Conservation (phyloP, 1,140 invertebrate species). For the Vanessa tameamea region DNA sequence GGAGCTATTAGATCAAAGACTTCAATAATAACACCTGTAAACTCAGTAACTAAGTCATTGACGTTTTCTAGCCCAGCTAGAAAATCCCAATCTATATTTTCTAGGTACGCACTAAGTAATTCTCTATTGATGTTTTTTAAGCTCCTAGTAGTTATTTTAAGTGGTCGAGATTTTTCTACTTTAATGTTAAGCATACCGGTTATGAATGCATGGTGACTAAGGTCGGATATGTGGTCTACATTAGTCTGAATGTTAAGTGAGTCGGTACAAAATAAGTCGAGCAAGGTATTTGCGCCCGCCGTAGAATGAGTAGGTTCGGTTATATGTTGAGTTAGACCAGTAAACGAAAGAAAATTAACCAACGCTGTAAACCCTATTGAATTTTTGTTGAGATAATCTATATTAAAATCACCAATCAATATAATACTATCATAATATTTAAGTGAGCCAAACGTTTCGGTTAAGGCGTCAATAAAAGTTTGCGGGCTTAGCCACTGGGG, state of each 20-base stretch:
- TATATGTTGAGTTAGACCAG: not conserved
- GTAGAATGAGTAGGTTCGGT: not conserved
- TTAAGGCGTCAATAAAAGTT: slow-evolving; percentile 5
- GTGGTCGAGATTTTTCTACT: not conserved
- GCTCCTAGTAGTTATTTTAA: not conserved
- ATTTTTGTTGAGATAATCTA: slow-evolving; percentile 8
- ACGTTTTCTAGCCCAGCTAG: not conserved
- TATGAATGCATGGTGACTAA: slow-evolving; percentile 11
- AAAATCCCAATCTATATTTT: slow-evolving; percentile 7
- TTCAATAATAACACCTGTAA: not conserved
- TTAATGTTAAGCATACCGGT: slow-evolving; percentile 7
- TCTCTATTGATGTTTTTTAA: not conserved
- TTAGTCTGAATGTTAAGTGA: too few species aligned
- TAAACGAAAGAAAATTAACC: slow-evolving; percentile 14
- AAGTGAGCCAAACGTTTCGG: slow-evolving; percentile 5
- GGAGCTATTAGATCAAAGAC: not conserved
- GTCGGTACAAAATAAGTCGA: not conserved
- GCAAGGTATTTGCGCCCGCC: too few species aligned
- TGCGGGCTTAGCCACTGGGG: slow-evolving; percentile 6
- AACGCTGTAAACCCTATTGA: slow-evolving; percentile 4
- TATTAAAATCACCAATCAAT: slow-evolving; percentile 6
- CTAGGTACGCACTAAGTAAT: slow-evolving; percentile 1
- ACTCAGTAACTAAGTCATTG: not conserved
- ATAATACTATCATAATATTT: slow-evolving; percentile 5
- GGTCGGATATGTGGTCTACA: not conserved